A percentile compares a stretch with the other conserved stretches of the same genome.
phyloP scores from a whole-genome alignment of 2,113 vertebrate genomes.

The Eupsittula cactorum region DNA sequence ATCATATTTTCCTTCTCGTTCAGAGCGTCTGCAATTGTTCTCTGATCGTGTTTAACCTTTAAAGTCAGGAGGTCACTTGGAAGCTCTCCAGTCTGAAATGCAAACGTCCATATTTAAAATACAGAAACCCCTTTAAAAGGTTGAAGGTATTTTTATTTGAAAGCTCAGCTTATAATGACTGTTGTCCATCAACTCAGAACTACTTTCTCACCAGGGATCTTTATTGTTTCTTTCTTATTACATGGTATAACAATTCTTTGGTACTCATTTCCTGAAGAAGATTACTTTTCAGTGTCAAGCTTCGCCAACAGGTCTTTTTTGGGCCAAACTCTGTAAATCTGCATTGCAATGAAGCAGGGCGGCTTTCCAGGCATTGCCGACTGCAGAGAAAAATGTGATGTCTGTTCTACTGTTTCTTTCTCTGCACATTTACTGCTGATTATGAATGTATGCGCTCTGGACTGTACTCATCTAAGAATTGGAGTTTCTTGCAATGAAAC shows the following conservation, averaged over 20 bases:
- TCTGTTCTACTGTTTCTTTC: slow-evolving; percentile 37
- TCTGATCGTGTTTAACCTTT: slow-evolving; percentile 43
- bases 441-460: not conserved
- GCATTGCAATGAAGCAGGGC: slow-evolving; percentile 33
- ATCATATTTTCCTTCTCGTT: slow-evolving; percentile 55
- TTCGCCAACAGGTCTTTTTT: slow-evolving; percentile 63
- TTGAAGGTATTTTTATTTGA: slow-evolving; percentile 75
- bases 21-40: slow-evolving; percentile 51
- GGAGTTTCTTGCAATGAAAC: slow-evolving; percentile 52
- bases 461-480: not conserved
- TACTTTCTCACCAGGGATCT: slow-evolving; percentile 68
- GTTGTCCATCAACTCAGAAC: slow-evolving; percentile 63
- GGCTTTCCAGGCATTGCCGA: slow-evolving; percentile 48
- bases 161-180: slow-evolving; percentile 68
- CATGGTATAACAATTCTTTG: slow-evolving; percentile 70
- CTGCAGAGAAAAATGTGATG: slow-evolving; percentile 32
- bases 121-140: slow-evolving; percentile 65
- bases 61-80: slow-evolving; percentile 65
- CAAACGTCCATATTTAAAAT: slow-evolving; percentile 71
- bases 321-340: slow-evolving; percentile 58
- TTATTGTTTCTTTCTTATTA: slow-evolving; percentile 77
- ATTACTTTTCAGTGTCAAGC: slow-evolving; percentile 77
- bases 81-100: slow-evolving; percentile 71
- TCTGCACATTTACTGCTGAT: slow-evolving; percentile 47
- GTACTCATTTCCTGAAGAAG: slow-evolving; percentile 78